Conservation (phyloP, 2,113 vertebrate genomes). For the Anser brachyrhynchus region DNA sequence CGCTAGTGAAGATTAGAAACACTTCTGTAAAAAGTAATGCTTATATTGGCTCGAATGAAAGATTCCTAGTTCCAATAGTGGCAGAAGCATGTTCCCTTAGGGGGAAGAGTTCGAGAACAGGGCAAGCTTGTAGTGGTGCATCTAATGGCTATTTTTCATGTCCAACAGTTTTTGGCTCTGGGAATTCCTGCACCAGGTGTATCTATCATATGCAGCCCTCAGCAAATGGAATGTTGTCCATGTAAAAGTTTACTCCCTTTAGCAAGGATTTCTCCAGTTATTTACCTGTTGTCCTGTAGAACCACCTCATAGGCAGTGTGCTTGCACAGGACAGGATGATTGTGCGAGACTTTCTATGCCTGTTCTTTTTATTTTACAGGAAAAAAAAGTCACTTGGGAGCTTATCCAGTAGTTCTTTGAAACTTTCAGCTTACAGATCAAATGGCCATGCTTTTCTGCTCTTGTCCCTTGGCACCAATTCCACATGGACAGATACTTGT, state of each 20-base stretch:
- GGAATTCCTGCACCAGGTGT: background rate
- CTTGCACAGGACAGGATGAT: background rate
- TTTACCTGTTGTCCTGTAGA: background rate
- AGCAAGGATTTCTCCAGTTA: background rate
- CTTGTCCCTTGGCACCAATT: background rate
- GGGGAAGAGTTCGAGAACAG: background rate
- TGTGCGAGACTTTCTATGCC: background rate
- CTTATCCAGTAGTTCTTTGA: background rate
- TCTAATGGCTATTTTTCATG: background rate
- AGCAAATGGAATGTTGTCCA: background rate
- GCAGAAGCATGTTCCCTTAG: fast-evolving
- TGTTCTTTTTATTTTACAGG: background rate
- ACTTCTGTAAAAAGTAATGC: background rate
- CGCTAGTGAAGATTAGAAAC: background rate
- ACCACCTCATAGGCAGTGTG: too few relatives aligned
- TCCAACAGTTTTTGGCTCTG: background rate
- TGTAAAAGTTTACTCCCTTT: background rate
- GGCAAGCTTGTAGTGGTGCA: background rate
- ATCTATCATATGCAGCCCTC: background rate
- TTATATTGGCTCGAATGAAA: background rate
- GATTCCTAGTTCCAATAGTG: fast-evolving
- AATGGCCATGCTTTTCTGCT: background rate
- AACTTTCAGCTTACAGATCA: background rate
- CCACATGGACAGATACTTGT: background rate
- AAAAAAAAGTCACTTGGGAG: background rate